Evolutionary conservation across 2,888 invertebrate species (phyloP).

Genomic region (Caenorhabditis afra): DNA sequence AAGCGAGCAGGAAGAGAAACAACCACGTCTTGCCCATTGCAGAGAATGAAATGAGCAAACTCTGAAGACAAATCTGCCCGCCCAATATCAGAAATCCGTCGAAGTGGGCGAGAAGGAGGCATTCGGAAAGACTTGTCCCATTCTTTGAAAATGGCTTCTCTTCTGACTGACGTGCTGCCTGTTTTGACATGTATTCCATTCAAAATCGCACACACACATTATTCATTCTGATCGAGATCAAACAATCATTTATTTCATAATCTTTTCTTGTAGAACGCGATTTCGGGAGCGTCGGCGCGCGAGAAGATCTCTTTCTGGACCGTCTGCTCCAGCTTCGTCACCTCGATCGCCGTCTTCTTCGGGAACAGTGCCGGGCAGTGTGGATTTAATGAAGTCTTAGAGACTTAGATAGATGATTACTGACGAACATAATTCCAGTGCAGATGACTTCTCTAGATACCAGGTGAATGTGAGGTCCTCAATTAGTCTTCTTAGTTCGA

Average conservation of each 20-base stretch:
- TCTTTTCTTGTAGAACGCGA: slow-evolving; percentile 92
- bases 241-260: slow-evolving; percentile 83
- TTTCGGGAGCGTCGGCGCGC: slow-evolving; percentile 84
- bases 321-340: slow-evolving; percentile 85
- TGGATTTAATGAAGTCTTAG: too few species aligned
- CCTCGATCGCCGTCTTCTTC: slow-evolving; percentile 85
- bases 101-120: slow-evolving; percentile 8
- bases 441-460: too few species aligned
- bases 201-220: background rate
- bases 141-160: slow-evolving; percentile 5
- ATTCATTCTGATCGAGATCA: background rate
- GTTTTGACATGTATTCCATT: slow-evolving; percentile 7
- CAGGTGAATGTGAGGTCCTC: too few species aligned
- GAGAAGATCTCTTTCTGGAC: slow-evolving; percentile 85
- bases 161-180: slow-evolving; percentile 5
- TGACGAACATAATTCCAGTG: too few species aligned
- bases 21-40: slow-evolving; percentile 7
- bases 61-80: background rate
- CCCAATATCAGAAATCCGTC: slow-evolving; percentile 2
- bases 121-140: slow-evolving; percentile 2
- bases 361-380: slow-evolving; percentile 96
- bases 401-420: too few species aligned
- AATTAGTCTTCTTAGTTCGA: too few species aligned
- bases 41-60: background rate
- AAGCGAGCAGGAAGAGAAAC: slow-evolving; percentile 7